Conservation (phyloP, 2,888 invertebrate species). For the Brachyopa scutellaris region DNA sequence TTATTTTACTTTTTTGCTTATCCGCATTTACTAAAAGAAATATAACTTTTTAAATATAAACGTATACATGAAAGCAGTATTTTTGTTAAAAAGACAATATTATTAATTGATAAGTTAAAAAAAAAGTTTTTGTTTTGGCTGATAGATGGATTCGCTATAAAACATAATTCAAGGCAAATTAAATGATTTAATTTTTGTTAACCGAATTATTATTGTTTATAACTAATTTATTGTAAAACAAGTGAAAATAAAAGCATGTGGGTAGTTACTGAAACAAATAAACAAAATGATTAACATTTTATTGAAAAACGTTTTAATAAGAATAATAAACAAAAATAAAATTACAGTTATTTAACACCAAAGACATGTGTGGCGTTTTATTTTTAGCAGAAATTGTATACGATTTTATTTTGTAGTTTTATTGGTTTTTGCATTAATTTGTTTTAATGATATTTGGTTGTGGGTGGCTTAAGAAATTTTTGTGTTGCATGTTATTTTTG, state of each 20-base stretch:
- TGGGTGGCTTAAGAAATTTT: constrained; percentile 8
- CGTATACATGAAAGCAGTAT: constrained; percentile 9
- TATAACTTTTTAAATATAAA: background rate
- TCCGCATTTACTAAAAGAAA: constrained; percentile 41
- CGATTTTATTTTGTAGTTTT: background rate
- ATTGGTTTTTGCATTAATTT: constrained; percentile 13
- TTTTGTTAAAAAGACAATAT: constrained; percentile 15
- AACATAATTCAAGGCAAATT: constrained; percentile 8
- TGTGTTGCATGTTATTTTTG: constrained; percentile 43
- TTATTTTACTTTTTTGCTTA: constrained; percentile 35
- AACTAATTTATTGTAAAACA: constrained; percentile 31
- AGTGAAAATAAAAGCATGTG: constrained; percentile 43
- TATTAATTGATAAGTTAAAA: constrained; percentile 11
- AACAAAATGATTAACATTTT: constrained; percentile 32
- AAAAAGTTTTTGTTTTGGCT: constrained; percentile 3
- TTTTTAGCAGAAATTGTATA: constrained; percentile 18
- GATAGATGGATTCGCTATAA: constrained; percentile 8
- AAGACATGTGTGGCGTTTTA: constrained; percentile 61
- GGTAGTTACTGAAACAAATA: constrained; percentile 26
- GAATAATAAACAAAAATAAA: constrained; percentile 46
- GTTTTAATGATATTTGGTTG: constrained; percentile 6
- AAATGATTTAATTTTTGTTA: background rate
- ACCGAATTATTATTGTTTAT: constrained; percentile 30
- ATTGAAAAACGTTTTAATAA: constrained; percentile 24
- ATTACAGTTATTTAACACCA: constrained; percentile 56